A percentile compares a stretch with the other conserved stretches of the same genome.
These are phyloP conservation scores for Zhengitettix transpicula DNA, from an alignment of 2,888 invertebrate genomes.

Conservation along the genomic window DNA sequence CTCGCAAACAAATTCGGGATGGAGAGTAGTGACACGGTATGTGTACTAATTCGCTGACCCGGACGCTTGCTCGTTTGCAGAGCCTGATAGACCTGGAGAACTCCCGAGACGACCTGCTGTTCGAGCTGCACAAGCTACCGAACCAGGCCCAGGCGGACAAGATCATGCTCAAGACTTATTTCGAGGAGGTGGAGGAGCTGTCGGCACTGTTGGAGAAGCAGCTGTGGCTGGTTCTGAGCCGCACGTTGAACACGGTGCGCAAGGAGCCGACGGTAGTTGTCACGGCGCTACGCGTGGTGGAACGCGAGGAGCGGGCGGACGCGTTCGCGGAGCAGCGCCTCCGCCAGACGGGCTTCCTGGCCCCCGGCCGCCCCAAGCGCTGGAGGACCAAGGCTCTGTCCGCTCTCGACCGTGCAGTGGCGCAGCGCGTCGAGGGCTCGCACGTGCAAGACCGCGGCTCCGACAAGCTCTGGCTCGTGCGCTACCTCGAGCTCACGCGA, in stretches of 20 bases:
- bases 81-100: conserved; percentile 90
- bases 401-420: conserved; percentile 61
- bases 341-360: conserved; percentile 72
- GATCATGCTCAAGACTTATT: conserved; percentile 86
- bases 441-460: conserved; percentile 80
- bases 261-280: conserved; percentile 92
- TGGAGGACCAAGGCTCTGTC: conserved; percentile 80
- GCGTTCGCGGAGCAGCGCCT: conserved; percentile 58
- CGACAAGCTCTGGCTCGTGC: conserved; percentile 90
- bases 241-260: conserved; percentile 84
- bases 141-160: conserved; percentile 81
- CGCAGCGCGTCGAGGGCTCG: conserved; percentile 81
- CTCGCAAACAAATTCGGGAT: no score
- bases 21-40: no score
- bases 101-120: conserved; percentile 87
- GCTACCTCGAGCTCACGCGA: conserved; percentile 70
- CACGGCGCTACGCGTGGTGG: conserved; percentile 87
- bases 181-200: conserved; percentile 84
- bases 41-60: no score
- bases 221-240: conserved; percentile 69
- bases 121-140: conserved; percentile 84
- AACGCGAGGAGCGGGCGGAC: conserved; percentile 92
- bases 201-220: conserved; percentile 83
- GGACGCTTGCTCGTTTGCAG: conserved; percentile 24
- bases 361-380: conserved; percentile 83